These are phyloP conservation scores for Crematogaster levior DNA, from an alignment of 2,888 invertebrate genomes.

Conservation along the genomic window DNA sequence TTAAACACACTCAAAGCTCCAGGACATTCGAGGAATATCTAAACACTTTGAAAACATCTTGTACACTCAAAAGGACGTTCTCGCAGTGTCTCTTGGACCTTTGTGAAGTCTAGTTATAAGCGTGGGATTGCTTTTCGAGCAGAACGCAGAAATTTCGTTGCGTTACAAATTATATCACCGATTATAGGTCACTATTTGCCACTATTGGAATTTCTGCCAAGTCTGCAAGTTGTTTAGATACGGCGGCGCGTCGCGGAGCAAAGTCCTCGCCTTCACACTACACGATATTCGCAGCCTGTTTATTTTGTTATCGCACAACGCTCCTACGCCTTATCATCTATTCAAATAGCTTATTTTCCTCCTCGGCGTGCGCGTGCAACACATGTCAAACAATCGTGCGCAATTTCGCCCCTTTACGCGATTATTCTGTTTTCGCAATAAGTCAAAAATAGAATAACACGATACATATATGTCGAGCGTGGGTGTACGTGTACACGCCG, in stretches of 20 bases:
- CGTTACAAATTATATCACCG: constrained; percentile 13
- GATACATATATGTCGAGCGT: background rate
- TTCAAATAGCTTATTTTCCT: constrained; percentile 80
- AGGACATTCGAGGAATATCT: background rate
- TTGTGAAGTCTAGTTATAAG: background rate
- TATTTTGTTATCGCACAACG: constrained; percentile 39
- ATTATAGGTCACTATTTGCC: constrained; percentile 37
- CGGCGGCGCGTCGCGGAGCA: constrained; percentile 18
- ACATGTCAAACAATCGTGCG: background rate
- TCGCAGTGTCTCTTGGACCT: background rate
- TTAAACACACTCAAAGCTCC: background rate
- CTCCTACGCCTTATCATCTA: constrained; percentile 57
- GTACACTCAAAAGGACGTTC: background rate
- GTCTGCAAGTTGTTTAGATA: constrained; percentile 24
- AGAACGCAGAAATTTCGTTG: constrained; percentile 7
- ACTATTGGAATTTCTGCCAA: constrained; percentile 1
- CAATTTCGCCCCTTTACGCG: background rate
- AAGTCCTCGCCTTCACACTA: constrained; percentile 24
- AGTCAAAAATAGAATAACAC: constrained; percentile 18
- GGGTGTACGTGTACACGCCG: background rate
- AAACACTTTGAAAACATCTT: background rate
- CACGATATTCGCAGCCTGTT: constrained; percentile 5
- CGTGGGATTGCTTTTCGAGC: background rate
- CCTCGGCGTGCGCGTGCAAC: constrained; percentile 62
- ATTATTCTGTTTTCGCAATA: constrained; percentile 21